Base-by-base conservation (phyloP, 2,797 vertebrate genomes). In the Argyrosomus regius region DNA sequence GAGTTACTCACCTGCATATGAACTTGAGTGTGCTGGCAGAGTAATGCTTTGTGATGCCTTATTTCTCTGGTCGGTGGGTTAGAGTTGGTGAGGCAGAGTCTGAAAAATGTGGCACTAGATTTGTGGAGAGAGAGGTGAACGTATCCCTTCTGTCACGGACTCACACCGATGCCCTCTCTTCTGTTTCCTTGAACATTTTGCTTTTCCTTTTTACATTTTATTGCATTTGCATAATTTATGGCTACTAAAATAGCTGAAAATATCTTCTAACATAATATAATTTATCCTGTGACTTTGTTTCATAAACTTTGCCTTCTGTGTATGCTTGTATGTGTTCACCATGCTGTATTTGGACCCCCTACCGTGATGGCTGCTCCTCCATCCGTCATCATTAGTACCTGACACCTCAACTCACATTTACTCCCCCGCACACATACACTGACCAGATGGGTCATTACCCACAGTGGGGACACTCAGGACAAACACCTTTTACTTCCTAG, bases 311-410 rank as follows among this genome's bases (percentile, higher is more conserved):
- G 16, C 24, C 68, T 65, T 53, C 17, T 60, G 28, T 83, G 28
- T 52, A 28, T 60, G 43, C 26, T 63, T 85, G 50, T 73, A 41
- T 67, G 39, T 66, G 41, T 76, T 61, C 52, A 54, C 53, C 57
- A 20, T 73, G 75, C 56, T 70, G 50, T 68, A 76, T 72, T 82
- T 65, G 74, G 72, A 75, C 84, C 81, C 56, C 87, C 88, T 75
- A 45, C 61, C 3, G 28, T 41, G 66, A 74, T 78, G 35, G 68
- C 71, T 75, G 52, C 52, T 74, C 79, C 81, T 76, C 67, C 72
- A 92, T 89, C 88, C 61, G 7, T 93, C 90, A 92, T 91, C 90
- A 92, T 93, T 92, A 92, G 88, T 76, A 85, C 70, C 80, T 87
- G 82, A 81, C 87, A 87, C 56, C 46, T 86, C 64, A 68, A 54